A percentile compares a stretch with the other conserved stretches of the same genome.
Evolutionary conservation across 2,113 vertebrate genomes (phyloP).

Genomic region (Pseudolaguvia tuberculata): DNA sequence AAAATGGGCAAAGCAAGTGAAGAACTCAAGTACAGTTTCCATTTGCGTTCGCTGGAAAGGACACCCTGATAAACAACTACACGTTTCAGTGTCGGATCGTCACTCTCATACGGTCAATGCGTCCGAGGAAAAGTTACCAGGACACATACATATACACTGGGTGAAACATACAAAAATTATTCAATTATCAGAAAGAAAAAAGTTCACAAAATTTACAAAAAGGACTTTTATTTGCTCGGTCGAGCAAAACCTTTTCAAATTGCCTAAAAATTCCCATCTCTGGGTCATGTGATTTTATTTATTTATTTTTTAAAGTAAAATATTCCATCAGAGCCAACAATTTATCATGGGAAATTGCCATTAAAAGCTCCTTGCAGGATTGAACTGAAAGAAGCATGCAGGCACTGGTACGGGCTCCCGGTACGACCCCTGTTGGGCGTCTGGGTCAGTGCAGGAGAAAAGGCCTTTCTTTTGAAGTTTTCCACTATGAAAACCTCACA

Average conservation of each 20-base stretch:
- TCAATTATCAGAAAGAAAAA: constrained; percentile 23
- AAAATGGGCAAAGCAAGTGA: too few species aligned
- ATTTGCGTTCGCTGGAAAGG: neutral
- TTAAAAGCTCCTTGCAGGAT: constrained; percentile 46
- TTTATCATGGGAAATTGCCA: constrained; percentile 22
- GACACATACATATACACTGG: constrained; percentile 21
- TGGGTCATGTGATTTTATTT: constrained; percentile 47
- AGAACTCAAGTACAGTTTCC: neutral
- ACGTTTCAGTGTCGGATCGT: neutral
- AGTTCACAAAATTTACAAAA: constrained; percentile 45
- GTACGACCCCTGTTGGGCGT: constrained; percentile 32
- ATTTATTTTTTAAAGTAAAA: constrained; percentile 32
- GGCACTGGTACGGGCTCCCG: constrained; percentile 69
- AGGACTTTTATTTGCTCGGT: constrained; percentile 48
- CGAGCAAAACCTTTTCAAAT: constrained; percentile 42
- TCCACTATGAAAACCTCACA: constrained; percentile 45
- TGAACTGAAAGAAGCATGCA: constrained; percentile 56
- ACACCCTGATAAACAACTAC: neutral
- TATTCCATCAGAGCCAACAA: constrained; percentile 50
- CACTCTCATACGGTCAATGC: neutral
- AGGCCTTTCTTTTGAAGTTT: constrained; percentile 60
- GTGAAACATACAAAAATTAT: constrained; percentile 12
- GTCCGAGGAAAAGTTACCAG: neutral
- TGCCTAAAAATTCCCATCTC: constrained; percentile 47
- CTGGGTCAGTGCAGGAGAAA: constrained; percentile 58